These are phyloP conservation scores for Eugnorisma glareosa DNA, from an alignment of 2,888 invertebrate species.

Conservation along the genomic window DNA sequence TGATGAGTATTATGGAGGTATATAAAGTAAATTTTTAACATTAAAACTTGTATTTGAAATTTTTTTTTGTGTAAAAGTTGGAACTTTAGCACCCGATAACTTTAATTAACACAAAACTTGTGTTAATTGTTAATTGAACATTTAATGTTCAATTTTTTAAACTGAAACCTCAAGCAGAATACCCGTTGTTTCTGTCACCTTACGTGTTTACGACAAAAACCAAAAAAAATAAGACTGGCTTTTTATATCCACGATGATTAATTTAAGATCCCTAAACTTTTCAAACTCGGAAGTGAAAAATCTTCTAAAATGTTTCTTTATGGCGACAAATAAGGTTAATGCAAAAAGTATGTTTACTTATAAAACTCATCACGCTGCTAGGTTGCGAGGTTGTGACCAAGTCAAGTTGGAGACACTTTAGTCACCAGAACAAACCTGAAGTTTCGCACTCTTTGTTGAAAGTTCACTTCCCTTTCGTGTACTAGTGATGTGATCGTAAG, in stretches of 20 bases:
- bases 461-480: conserved; percentile 26
- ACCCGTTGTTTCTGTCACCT: background rate
- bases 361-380: conserved; percentile 55
- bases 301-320: background rate
- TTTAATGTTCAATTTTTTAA: background rate
- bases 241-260: conserved; percentile 1
- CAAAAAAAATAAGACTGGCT: background rate
- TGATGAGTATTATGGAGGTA: no score
- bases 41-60: no score
- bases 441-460: conserved; percentile 41
- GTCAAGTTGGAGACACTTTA: conserved; percentile 51
- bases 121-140: no score
- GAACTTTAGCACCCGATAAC: no score
- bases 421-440: conserved; percentile 35
- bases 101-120: no score
- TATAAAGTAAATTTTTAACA: no score
- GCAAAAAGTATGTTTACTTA: conserved; percentile 39
- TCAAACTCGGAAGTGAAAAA: conserved; percentile 12
- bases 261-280: conserved; percentile 12
- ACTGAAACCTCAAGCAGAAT: background rate
- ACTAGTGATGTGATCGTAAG: conserved; percentile 41
- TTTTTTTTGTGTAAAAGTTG: no score
- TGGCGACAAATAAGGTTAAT: conserved; percentile 21
- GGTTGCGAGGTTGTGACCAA: conserved; percentile 40
- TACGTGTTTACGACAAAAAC: background rate